Conservation (phyloP, 2,113 vertebrate species). For the Halichoeres trimaculatus region DNA sequence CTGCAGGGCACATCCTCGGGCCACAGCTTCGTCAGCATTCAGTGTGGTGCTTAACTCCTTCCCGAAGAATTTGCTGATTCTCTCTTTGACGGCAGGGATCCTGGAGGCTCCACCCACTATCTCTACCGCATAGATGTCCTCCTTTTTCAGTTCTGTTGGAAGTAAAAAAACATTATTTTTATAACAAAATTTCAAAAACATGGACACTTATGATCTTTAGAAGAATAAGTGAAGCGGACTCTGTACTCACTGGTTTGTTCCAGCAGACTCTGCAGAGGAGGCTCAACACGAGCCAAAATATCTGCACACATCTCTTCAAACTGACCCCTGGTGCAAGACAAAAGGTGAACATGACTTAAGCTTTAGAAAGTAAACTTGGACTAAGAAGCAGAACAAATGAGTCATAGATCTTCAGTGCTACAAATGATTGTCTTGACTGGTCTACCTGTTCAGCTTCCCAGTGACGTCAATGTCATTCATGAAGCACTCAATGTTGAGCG, state of each 20-base stretch:
- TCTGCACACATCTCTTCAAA: conserved; percentile 95
- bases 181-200: not conserved
- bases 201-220: not conserved
- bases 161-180: not conserved
- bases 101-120: conserved; percentile 97
- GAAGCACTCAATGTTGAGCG: conserved; percentile 97
- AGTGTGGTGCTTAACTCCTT: conserved; percentile 96
- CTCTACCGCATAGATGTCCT: conserved; percentile 96
- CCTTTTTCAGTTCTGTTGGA: conserved; percentile 89
- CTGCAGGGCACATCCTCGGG: conserved; percentile 96
- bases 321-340: conserved; percentile 81
- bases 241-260: conserved; percentile 92
- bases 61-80: conserved; percentile 95
- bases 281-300: conserved; percentile 88
- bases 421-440: not conserved
- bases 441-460: conserved; percentile 92
- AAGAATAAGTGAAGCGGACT: not conserved
- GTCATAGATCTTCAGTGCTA: not conserved
- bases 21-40: conserved; percentile 97
- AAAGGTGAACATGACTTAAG: conserved; percentile 12
- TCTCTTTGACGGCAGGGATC: conserved; percentile 95
- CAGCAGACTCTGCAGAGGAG: conserved; percentile 91
- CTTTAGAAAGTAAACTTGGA: not conserved
- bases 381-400: not conserved
- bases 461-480: conserved; percentile 98